Evolutionary conservation across 2,797 vertebrate species (phyloP).

Genomic region (Cyclura pinguis): DNA sequence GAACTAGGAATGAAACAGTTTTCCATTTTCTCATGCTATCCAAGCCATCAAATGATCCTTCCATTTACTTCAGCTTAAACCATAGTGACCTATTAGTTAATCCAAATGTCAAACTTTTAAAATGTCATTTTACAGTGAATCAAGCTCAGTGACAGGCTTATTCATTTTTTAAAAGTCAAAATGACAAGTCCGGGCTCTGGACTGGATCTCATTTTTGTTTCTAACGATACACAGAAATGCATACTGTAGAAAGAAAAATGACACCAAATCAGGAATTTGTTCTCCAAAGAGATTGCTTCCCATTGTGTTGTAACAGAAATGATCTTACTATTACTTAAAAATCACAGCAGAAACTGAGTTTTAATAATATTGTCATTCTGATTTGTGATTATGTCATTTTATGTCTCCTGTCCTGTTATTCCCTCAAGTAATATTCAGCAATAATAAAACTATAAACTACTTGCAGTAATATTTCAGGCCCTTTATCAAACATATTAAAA

Average conservation of each 20-base stretch:
- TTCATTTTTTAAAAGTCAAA: constrained; percentile 19
- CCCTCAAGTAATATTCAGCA: background rate
- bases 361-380: background rate
- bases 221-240: background rate
- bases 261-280: background rate
- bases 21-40: background rate
- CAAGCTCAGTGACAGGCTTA: background rate
- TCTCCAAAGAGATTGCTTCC: background rate
- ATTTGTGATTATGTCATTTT: background rate
- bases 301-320: background rate
- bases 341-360: background rate
- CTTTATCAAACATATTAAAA: constrained; percentile 1
- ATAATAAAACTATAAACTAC: background rate
- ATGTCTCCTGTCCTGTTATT: background rate
- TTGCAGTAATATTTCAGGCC: background rate
- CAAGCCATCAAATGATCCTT: background rate
- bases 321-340: background rate
- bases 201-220: background rate
- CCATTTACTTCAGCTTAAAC: background rate
- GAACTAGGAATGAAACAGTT: background rate
- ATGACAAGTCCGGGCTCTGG: background rate
- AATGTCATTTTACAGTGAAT: constrained; percentile 2
- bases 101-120: background rate
- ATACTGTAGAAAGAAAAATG: background rate
- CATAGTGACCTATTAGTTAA: constrained; percentile 3